Conservation (phyloP, 2,797 vertebrate genomes). For the Tiaroga cobitis region DNA sequence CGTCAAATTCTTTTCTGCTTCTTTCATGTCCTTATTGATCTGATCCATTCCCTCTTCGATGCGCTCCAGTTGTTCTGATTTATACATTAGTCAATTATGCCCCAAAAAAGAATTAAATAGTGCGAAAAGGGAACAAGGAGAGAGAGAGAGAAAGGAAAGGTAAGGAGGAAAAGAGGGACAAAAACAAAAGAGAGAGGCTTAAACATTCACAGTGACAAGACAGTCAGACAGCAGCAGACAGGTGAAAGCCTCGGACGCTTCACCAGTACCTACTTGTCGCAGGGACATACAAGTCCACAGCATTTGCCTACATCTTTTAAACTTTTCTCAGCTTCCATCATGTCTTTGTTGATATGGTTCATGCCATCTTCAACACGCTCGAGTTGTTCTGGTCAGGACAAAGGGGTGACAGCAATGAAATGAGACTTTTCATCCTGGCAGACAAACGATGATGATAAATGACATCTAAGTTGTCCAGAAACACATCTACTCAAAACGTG, state of each 20-base stretch:
- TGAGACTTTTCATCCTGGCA: constrained; percentile 85
- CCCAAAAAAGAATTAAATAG: constrained; percentile 38
- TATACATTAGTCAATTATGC: constrained; percentile 61
- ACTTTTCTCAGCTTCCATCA: constrained; percentile 99
- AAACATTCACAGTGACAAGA: constrained; percentile 98
- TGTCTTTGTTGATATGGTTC: constrained; percentile 99
- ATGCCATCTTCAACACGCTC: constrained; percentile 99
- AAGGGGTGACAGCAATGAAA: constrained; percentile 98
- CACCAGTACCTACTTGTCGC: constrained; percentile 99
- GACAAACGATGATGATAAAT: constrained; percentile 76
- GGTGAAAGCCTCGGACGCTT: constrained; percentile 84
- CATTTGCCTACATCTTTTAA: constrained; percentile 99
- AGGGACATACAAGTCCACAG: constrained; percentile 99
- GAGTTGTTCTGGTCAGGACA: constrained; percentile 99
- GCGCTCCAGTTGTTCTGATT: constrained; percentile 99
- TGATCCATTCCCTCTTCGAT: constrained; percentile 99
- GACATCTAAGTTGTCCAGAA: constrained; percentile 58
- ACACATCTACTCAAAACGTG: constrained; percentile 1
- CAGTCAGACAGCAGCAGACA: constrained; percentile 89
- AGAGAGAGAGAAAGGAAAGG: constrained; percentile 22
- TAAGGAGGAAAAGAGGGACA: constrained; percentile 54
- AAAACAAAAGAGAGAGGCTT: constrained; percentile 83
- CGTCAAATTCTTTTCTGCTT: constrained; percentile 99
- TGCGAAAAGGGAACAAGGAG: constrained; percentile 74
- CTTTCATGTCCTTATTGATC: constrained; percentile 99